A percentile compares a stretch with the other conserved stretches of the same genome.
Evolutionary conservation across 2,113 vertebrate genomes (phyloP).

Genomic region (Lonchura striata): DNA sequence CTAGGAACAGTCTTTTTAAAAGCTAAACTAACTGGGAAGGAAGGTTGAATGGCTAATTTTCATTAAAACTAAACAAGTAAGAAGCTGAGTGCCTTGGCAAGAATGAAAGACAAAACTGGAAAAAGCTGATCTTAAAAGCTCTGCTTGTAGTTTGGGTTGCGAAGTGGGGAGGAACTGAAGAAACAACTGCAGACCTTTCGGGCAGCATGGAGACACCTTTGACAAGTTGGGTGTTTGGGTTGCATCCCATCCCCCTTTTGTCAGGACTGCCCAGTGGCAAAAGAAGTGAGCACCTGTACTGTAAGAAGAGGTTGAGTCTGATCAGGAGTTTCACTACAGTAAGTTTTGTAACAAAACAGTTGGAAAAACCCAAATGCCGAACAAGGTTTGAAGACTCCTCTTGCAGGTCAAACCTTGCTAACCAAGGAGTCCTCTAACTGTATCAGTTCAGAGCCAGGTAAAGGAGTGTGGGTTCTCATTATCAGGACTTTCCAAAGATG

Average conservation of each 20-base stretch:
- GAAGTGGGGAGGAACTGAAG: background rate
- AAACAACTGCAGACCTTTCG: background rate
- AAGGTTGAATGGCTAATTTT: background rate
- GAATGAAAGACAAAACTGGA: background rate
- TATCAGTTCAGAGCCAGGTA: background rate
- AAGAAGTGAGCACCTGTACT: background rate
- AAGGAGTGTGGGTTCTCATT: background rate
- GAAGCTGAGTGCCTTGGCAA: background rate
- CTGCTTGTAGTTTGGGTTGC: background rate
- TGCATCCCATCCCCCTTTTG: background rate
- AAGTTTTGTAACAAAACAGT: background rate
- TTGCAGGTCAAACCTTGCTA: background rate
- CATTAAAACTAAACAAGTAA: background rate
- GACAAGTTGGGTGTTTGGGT: background rate
- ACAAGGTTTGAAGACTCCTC: background rate
- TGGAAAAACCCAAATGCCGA: rapidly evolving
- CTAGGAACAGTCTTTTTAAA: background rate
- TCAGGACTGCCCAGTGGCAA: background rate
- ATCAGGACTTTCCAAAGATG: background rate
- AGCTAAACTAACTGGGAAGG: background rate
- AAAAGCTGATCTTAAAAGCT: background rate
- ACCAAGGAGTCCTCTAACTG: background rate
- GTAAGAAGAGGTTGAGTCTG: background rate
- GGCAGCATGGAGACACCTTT: rapidly evolving
- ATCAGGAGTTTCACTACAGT: background rate